A percentile compares a stretch with the other conserved stretches of the same genome.
Evolutionary conservation across 2,113 vertebrate species (phyloP).

Genomic region (Erythrocercus mccallii): DNA sequence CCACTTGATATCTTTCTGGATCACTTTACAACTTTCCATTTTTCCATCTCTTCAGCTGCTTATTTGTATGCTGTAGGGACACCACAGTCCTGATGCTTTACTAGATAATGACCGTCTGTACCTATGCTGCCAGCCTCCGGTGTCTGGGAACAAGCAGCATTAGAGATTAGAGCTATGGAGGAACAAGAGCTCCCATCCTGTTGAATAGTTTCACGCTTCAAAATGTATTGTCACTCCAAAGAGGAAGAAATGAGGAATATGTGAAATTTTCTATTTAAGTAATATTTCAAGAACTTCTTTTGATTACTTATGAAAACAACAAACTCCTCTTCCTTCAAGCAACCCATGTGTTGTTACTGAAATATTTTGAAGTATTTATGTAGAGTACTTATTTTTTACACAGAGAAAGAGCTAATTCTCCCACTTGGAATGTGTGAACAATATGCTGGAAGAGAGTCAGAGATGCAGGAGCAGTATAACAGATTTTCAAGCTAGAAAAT

Average conservation of each 20-base stretch:
- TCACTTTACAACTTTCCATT: constrained; percentile 50
- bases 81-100: constrained; percentile 6
- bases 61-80: constrained; percentile 45
- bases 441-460: neutral
- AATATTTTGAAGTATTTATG: neutral
- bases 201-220: neutral
- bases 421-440: neutral
- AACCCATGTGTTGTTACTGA: neutral
- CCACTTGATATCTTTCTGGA: constrained; percentile 4
- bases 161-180: neutral
- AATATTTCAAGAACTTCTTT: neutral
- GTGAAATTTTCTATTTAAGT: neutral
- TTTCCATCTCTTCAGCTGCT: constrained; percentile 23
- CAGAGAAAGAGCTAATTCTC: neutral
- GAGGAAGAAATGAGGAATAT: neutral
- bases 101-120: constrained; percentile 36
- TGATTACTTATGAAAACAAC: neutral
- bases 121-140: neutral
- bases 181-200: neutral
- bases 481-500: neutral
- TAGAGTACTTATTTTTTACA: neutral
- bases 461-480: neutral
- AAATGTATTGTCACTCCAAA: neutral
- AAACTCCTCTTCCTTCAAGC: neutral
- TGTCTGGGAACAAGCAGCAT: constrained; percentile 21